A percentile compares a stretch with the other conserved stretches of the same genome.
Conservation (phyloP, 2,113 vertebrate species). For the Onychorhynchus coronatus region DNA sequence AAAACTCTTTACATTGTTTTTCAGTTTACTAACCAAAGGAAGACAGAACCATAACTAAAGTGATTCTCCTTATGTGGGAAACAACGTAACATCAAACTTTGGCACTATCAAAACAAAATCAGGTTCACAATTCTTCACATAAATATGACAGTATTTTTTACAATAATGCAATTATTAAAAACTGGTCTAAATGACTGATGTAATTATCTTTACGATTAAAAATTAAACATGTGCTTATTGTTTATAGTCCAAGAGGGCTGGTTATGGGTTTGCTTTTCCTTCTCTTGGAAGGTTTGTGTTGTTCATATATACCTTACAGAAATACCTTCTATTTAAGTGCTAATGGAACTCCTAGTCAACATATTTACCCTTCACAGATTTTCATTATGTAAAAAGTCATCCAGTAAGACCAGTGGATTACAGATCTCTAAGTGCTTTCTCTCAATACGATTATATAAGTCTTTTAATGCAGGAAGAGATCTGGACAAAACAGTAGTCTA, state of each 20-base stretch:
- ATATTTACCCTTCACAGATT: constrained; percentile 69
- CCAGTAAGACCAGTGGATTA: constrained; percentile 66
- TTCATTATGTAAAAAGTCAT: constrained; percentile 70
- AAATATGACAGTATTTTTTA: background rate
- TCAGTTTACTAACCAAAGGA: background rate
- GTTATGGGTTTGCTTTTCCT: background rate
- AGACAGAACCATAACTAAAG: background rate
- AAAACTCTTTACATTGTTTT: background rate
- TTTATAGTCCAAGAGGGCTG: background rate
- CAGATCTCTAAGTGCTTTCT: constrained; percentile 61
- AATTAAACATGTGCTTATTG: background rate
- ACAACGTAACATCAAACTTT: background rate
- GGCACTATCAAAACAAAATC: background rate
- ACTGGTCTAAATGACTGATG: background rate
- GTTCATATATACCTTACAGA: background rate
- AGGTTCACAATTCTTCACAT: background rate
- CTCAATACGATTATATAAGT: constrained; percentile 64
- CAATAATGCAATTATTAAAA: background rate
- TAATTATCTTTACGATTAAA: background rate
- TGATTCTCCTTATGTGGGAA: background rate
- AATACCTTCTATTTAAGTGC: constrained; percentile 13
- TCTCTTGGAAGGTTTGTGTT: background rate
- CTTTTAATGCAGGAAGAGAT: constrained; percentile 59
- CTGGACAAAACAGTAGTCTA: constrained; percentile 23
- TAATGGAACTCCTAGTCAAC: constrained; percentile 23